phyloP scores from a whole-genome alignment of 2,888 invertebrate genomes.

The Neria commutata region DNA sequence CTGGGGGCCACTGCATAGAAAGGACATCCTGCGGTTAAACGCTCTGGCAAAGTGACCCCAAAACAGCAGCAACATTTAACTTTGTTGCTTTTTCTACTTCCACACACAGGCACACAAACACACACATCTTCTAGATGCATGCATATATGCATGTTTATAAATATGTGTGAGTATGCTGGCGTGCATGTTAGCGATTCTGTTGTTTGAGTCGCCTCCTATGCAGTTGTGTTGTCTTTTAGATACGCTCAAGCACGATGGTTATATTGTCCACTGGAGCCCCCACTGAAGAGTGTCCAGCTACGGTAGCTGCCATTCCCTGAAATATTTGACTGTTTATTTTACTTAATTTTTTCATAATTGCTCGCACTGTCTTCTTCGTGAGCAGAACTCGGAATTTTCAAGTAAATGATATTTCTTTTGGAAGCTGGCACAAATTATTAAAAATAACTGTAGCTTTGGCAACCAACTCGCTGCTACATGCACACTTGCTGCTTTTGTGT shows the following conservation, averaged over 20 bases:
- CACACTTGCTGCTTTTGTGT: too few species aligned
- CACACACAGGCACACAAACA: too few species aligned
- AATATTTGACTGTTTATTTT: too few species aligned
- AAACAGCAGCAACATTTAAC: slow-evolving; percentile 30
- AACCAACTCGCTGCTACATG: neutral
- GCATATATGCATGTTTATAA: neutral
- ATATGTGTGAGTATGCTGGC: slow-evolving; percentile 18
- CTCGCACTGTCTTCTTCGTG: too few species aligned
- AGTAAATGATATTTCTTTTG: too few species aligned
- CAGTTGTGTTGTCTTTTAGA: slow-evolving; percentile 25
- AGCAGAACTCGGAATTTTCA: too few species aligned
- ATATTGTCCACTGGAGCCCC: slow-evolving; percentile 2
- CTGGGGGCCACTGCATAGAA: slow-evolving; percentile 39
- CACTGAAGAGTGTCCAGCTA: too few species aligned
- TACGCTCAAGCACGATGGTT: slow-evolving; percentile 37
- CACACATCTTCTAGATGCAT: too few species aligned
- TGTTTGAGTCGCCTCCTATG: slow-evolving; percentile 19
- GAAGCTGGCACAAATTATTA: too few species aligned
- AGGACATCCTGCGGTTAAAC: slow-evolving; percentile 40
- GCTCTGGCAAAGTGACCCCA: slow-evolving; percentile 52
- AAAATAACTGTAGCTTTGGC: too few species aligned
- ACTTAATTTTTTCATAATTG: too few species aligned
- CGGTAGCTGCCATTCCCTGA: too few species aligned
- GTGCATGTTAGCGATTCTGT: slow-evolving; percentile 30
- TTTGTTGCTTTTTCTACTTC: neutral